Percentiles rank a stretch among this genome's conserved stretches.
phyloP scores from a whole-genome alignment of 2,888 invertebrate genomes.

The Hyles lineata region DNA sequence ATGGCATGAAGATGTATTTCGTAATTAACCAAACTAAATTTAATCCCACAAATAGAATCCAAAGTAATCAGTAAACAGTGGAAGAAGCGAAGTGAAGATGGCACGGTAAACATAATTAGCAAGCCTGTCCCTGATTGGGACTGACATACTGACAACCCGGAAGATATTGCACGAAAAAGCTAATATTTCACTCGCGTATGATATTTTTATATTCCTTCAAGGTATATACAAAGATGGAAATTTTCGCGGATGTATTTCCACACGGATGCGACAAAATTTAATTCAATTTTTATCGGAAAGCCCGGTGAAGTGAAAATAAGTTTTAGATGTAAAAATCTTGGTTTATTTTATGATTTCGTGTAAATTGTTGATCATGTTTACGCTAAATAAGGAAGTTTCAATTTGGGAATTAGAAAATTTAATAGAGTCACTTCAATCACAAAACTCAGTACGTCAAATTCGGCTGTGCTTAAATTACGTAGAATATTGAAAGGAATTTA shows the following conservation, averaged over 20 bases:
- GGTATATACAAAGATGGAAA: constrained; percentile 28
- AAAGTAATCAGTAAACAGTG: constrained; percentile 55
- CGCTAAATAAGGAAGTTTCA: neutral
- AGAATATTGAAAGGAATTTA: too few relatives aligned
- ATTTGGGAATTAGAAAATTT: neutral
- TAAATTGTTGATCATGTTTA: constrained; percentile 14
- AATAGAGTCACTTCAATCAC: neutral
- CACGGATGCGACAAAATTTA: constrained; percentile 34
- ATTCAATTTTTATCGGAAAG: constrained; percentile 40
- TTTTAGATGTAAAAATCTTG: constrained; percentile 40
- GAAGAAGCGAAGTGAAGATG: constrained; percentile 54
- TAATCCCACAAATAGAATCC: constrained; percentile 26
- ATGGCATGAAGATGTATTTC: neutral
- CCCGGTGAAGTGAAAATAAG: constrained; percentile 36
- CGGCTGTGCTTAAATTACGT: too few relatives aligned
- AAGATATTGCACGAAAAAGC: constrained; percentile 68
- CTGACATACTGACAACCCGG: constrained; percentile 60
- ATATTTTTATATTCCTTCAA: constrained; percentile 52
- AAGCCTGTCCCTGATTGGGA: constrained; percentile 69
- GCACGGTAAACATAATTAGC: constrained; percentile 75
- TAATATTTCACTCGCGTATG: constrained; percentile 64
- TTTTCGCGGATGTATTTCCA: constrained; percentile 25
- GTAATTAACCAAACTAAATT: neutral
- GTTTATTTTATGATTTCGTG: constrained; percentile 33
- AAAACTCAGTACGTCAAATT: neutral